A percentile compares a stretch with the other conserved stretches of the same genome.
These are phyloP conservation scores for Henricia sp. DNA, from an alignment of 53 echinoderm and acorn worm genomes.

Conservation along the genomic window DNA sequence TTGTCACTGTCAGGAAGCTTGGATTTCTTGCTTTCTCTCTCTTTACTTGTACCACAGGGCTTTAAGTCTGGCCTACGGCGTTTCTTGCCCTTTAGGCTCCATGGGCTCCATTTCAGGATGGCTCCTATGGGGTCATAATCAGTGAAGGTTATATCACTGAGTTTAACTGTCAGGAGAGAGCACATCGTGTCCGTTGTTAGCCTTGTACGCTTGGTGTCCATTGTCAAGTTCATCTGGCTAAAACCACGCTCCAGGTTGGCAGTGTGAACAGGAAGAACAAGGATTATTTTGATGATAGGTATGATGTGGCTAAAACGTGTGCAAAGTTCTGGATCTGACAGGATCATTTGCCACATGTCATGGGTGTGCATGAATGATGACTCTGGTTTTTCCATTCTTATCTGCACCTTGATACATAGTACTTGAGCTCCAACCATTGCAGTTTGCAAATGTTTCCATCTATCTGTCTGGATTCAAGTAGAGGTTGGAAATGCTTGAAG, in stretches of 20 bases:
- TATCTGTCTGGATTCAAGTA: slow-evolving; percentile 47
- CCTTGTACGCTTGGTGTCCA: slow-evolving; percentile 3
- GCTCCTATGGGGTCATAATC: slow-evolving; percentile 26
- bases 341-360: slow-evolving; percentile 13
- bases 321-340: slow-evolving; percentile 30
- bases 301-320: slow-evolving; percentile 20
- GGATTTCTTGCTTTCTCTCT: slow-evolving; percentile 4
- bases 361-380: neutral
- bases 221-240: slow-evolving; percentile 38
- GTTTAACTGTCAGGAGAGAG: slow-evolving; percentile 36
- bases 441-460: slow-evolving; percentile 11
- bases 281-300: slow-evolving; percentile 31
- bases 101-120: slow-evolving; percentile 42
- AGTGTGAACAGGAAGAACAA: slow-evolving; percentile 29
- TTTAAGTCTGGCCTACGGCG: neutral
- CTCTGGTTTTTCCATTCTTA: slow-evolving; percentile 10
- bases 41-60: slow-evolving; percentile 16
- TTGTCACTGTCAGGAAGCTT: slow-evolving; percentile 12
- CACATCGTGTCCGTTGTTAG: neutral
- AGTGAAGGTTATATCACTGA: neutral
- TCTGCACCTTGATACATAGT: slow-evolving; percentile 7
- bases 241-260: slow-evolving; percentile 34
- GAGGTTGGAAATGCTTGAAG: slow-evolving; percentile 6
- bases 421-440: slow-evolving; percentile 39
- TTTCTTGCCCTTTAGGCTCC: neutral